Base-by-base conservation (phyloP, 2,797 vertebrate species). In the Peromyscus nudipes region DNA sequence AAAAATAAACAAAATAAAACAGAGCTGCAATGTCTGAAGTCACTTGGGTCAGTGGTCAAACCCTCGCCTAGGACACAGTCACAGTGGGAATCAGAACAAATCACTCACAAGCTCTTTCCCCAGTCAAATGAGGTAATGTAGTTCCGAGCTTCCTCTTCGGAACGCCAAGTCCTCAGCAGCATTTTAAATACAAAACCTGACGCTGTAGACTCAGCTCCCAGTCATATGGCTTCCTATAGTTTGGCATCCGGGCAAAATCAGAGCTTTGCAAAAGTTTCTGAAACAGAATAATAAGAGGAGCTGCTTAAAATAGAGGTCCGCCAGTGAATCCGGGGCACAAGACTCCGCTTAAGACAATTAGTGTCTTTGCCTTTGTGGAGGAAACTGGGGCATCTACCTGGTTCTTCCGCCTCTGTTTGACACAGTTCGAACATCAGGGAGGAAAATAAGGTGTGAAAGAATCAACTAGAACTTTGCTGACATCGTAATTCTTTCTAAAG, bases 231-330 rank as follows among this genome's bases (percentile, higher is more conserved):
- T 96, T 94, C 49, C 94, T 96, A 25, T 17, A 49, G 40, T 86
- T 96, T 95, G 90, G 91, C 75, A 96, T 83, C n/a, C 83, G 40
- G 93, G 92, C 62, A 94, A 96, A 97, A 94, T 76, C 85, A 90
- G 83, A 67, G 67, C 75, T 97, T 95, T 94, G 92, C 94, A 97
- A 97, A 88, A 96, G 88, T 95, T 34, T 69, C 71, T 76, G 79
- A 94, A 84, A 95, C 88, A 89, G 96, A 96, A 94, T 96, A 95
- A 97, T 92, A 96, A 96, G 95, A 85, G 55, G 25, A 89, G 4
- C 79, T 0, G 34, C 97, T 95, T 97, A 97, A 98, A 98, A 97
- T 97, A 98, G 98, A 97, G 91, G 65, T 82, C 95, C 43, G 92
- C 67, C 75, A 16, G 93, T n/a, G 97, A 94, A 98, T 97, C 93